A percentile compares a stretch with the other conserved stretches of the same genome.
Conservation (phyloP, 2,113 vertebrate species). For the Xiphophorus hellerii region DNA sequence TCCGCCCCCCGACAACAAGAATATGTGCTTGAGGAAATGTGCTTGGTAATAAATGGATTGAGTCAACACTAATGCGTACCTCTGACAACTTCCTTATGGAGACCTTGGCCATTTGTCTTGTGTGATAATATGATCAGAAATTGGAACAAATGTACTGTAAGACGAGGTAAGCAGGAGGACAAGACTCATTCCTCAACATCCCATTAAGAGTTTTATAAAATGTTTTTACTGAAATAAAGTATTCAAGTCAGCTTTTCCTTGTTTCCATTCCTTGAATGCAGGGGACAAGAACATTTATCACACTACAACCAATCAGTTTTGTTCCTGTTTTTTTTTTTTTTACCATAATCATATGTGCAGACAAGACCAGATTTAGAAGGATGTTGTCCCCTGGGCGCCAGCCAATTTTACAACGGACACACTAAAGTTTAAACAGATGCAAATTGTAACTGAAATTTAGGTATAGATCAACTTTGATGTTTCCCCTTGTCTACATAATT, state of each 20-base stretch:
- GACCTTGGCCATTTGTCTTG: conserved; percentile 23
- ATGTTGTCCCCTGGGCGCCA: background rate
- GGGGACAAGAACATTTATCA: background rate
- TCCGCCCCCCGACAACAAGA: conserved; percentile 7
- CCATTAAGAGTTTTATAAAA: background rate
- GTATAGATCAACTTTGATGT: background rate
- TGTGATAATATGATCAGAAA: conserved; percentile 15
- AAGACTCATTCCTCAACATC: conserved; percentile 9
- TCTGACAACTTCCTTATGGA: conserved; percentile 42
- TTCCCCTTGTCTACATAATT: background rate
- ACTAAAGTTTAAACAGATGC: background rate
- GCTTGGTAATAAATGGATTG: conserved; percentile 22
- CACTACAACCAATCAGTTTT: background rate
- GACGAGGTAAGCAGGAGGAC: conserved; percentile 19
- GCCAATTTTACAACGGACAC: background rate
- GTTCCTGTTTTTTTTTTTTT: background rate
- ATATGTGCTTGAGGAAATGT: conserved; percentile 20
- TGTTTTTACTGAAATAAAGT: background rate
- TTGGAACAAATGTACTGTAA: conserved; percentile 8
- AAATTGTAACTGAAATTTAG: background rate
- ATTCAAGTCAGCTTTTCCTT: background rate
- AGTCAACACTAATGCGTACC: conserved; percentile 28
- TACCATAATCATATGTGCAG: background rate
- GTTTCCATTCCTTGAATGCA: background rate
- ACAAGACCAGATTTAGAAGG: background rate